These are phyloP conservation scores for Apostichopus parvimensis DNA, from an alignment of 35 echinoderm and acorn worm species.

Conservation along the genomic window DNA sequence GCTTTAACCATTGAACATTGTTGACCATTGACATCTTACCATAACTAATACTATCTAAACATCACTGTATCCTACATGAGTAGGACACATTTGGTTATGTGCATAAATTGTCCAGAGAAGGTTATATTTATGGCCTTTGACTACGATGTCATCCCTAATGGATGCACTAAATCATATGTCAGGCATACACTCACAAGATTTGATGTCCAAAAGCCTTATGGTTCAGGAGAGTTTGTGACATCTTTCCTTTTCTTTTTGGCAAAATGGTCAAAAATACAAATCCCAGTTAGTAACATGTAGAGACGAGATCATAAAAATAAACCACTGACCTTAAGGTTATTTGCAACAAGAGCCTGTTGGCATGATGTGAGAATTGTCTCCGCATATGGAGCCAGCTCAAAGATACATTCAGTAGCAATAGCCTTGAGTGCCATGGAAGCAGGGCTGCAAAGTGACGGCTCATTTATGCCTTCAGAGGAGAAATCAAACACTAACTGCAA, in stretches of 20 bases:
- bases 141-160: no score
- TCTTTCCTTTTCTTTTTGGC: background rate
- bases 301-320: no score
- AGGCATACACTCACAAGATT: no score
- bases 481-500: background rate
- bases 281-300: background rate
- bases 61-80: no score
- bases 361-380: slow-evolving; percentile 66
- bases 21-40: no score
- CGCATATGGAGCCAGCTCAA: slow-evolving; percentile 77
- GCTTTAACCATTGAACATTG: no score
- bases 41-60: no score
- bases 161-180: no score
- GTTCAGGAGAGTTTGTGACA: background rate
- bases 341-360: slow-evolving; percentile 61
- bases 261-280: background rate
- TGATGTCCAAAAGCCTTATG: background rate
- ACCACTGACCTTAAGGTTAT: slow-evolving; percentile 22
- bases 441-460: slow-evolving; percentile 70
- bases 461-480: slow-evolving; percentile 61
- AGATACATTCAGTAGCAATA: slow-evolving; percentile 84
- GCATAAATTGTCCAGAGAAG: background rate
- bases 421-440: slow-evolving; percentile 93
- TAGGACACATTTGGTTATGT: background rate
- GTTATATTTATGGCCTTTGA: no score